Base-by-base conservation (phyloP, 2,113 vertebrate genomes). In the Microtus ochrogaster region DNA sequence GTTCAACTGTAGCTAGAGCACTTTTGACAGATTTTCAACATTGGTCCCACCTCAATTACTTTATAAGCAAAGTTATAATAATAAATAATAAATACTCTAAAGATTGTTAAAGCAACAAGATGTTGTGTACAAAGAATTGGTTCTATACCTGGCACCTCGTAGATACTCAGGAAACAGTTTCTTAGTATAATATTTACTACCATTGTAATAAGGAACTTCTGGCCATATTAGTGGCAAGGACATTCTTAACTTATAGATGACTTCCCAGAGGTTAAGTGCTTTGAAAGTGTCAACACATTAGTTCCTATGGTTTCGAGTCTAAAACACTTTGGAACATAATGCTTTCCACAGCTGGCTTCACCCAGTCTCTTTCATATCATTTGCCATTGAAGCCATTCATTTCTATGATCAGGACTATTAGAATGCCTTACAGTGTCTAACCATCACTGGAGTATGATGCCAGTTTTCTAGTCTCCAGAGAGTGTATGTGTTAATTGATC, bases 221-320 rank as follows among this genome's bases (percentile, higher is more conserved):
- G 39, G 61, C 30, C n/a, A 87, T 30, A 83, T 7, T 74, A 39
- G 2, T 49, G 76, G 19, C 36, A 87, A 90, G 76, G 12, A 58
- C 17, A 92, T 78, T 30, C 28, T 26, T 91, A 66, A 87, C 81
- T 95, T 41, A 79, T 78, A 82, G 93, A 88, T 79, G 30, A 90
- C 33, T 85, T 87, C 61, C 58, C 41, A 85, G 90, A 94, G 19
- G 19, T 79, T 4, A 93, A 95, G 77, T 83, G 16, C 44, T 89
- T 91, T 83, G 86, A 92, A 90, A 41, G n/a, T 44, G 39, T 47
- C 81, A 41, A 78, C 22, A 77, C 4, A 7, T 89, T 76, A 84
- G 93, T 95, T 83, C n/a, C 61, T 89, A 41, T 44, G 16, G 13
- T 39, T 94, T 84, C 76, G 84, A 88, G 84, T 84, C 26, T n/a